These are phyloP conservation scores for Invenusta paracnida DNA, from an alignment of 2,888 invertebrate species.

Conservation along the genomic window DNA sequence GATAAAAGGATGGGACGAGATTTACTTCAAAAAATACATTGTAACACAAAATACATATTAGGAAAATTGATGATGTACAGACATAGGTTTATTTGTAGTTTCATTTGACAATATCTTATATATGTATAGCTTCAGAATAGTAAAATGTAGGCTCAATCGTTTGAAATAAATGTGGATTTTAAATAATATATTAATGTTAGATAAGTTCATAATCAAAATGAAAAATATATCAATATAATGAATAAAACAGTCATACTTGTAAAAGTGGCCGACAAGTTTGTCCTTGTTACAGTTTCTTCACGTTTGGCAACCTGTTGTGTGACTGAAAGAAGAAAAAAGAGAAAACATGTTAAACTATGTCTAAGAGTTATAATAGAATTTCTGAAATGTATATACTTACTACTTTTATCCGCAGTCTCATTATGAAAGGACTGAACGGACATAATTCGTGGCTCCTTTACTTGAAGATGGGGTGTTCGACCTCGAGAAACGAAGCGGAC, in stretches of 20 bases:
- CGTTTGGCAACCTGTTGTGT: neutral
- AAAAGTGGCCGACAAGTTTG: neutral
- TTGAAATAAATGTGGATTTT: too few species aligned
- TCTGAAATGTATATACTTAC: neutral
- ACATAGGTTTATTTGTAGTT: too few species aligned
- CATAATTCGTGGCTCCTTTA: neutral
- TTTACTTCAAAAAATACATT: too few species aligned
- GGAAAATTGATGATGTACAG: too few species aligned
- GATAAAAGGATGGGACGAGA: too few species aligned
- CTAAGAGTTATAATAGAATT: neutral
- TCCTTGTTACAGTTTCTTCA: neutral
- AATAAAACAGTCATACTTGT: neutral
- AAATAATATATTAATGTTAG: too few species aligned
- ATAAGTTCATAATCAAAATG: too few species aligned
- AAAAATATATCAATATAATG: too few species aligned
- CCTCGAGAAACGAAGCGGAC: constrained; percentile 5
- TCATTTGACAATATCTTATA: too few species aligned
- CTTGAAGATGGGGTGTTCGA: neutral
- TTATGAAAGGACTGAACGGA: neutral
- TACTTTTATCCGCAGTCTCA: neutral
- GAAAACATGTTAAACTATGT: neutral
- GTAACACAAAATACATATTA: too few species aligned
- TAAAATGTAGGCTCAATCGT: too few species aligned
- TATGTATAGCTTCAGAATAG: too few species aligned
- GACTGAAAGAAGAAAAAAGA: neutral